A percentile compares a stretch with the other conserved stretches of the same genome.
These are phyloP conservation scores for Ethmia dodecea DNA, from an alignment of 2,888 invertebrate genomes.

Conservation along the genomic window DNA sequence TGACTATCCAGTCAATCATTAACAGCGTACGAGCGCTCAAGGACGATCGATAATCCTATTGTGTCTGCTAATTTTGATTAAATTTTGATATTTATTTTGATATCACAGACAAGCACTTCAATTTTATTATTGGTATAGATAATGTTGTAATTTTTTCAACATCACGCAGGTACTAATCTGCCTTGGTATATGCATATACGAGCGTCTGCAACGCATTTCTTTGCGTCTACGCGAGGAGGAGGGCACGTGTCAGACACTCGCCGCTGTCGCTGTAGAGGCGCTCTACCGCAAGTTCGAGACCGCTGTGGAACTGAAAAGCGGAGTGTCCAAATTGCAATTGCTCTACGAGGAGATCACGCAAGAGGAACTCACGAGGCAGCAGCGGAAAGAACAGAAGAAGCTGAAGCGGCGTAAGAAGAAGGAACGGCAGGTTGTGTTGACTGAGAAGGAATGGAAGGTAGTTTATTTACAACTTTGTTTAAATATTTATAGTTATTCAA, in stretches of 20 bases:
- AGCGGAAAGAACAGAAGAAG: slow-evolving; percentile 92
- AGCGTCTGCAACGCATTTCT: slow-evolving; percentile 91
- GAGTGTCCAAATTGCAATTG: slow-evolving; percentile 91
- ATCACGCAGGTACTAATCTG: slow-evolving; percentile 89
- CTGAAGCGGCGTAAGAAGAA: slow-evolving; percentile 87
- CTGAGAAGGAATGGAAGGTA: slow-evolving; percentile 67
- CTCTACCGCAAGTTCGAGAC: slow-evolving; percentile 93
- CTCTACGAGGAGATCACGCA: slow-evolving; percentile 92
- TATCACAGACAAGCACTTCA: too few species aligned
- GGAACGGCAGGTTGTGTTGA: slow-evolving; percentile 59
- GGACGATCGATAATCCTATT: too few species aligned
- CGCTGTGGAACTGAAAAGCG: slow-evolving; percentile 92
- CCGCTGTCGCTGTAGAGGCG: slow-evolving; percentile 92
- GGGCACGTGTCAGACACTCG: slow-evolving; percentile 95
- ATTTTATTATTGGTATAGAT: too few species aligned
- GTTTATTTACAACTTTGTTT: neutral
- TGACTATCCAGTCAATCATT: too few species aligned
- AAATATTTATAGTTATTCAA: too few species aligned
- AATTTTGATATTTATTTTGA: too few species aligned
- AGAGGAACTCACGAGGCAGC: slow-evolving; percentile 90
- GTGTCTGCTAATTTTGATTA: too few species aligned
- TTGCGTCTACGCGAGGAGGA: slow-evolving; percentile 93
- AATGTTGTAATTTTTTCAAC: too few species aligned
- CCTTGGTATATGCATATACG: slow-evolving; percentile 94
- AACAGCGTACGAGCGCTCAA: too few species aligned